Conservation (phyloP, 1,140 invertebrate genomes). For the Leptestheria dahalacensis region DNA sequence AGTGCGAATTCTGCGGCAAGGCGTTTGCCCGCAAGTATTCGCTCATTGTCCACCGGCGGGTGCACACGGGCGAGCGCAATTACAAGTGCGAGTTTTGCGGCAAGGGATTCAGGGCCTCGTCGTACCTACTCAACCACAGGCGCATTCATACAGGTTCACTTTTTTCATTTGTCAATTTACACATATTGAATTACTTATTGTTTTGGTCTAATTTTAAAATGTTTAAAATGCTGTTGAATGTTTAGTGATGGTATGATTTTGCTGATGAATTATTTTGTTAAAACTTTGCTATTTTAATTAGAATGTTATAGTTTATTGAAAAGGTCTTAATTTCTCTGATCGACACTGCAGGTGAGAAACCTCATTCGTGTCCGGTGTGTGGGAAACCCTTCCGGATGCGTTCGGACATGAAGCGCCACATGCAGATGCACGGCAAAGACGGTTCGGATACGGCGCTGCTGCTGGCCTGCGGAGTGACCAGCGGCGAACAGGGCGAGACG, state of each 20-base stretch:
- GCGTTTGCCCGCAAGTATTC: slow-evolving; percentile 87
- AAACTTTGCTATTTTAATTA: too few species aligned
- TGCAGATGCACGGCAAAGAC: slow-evolving; percentile 53
- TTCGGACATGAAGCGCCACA: slow-evolving; percentile 76
- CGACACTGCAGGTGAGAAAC: slow-evolving; percentile 52
- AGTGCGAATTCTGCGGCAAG: slow-evolving; percentile 81
- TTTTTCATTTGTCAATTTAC: too few species aligned
- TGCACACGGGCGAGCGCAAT: slow-evolving; percentile 78
- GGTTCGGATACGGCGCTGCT: slow-evolving; percentile 25
- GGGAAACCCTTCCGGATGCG: slow-evolving; percentile 67
- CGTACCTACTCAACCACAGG: slow-evolving; percentile 68
- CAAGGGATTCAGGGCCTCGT: slow-evolving; percentile 68
- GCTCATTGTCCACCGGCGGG: slow-evolving; percentile 71
- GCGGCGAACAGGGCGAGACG: slow-evolving; percentile 10
- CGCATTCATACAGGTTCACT: slow-evolving; percentile 69
- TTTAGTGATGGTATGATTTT: not conserved
- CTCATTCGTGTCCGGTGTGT: slow-evolving; percentile 58
- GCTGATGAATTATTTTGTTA: too few species aligned
- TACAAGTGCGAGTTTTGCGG: slow-evolving; percentile 73
- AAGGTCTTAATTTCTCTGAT: too few species aligned
- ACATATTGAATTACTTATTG: too few species aligned
- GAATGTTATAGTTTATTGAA: not conserved
- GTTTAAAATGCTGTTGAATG: not conserved
- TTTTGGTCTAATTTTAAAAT: not conserved
- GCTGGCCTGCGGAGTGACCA: slow-evolving; percentile 6